Conservation (phyloP, 2,888 invertebrate genomes). For the Leptinotarsa haldemani region DNA sequence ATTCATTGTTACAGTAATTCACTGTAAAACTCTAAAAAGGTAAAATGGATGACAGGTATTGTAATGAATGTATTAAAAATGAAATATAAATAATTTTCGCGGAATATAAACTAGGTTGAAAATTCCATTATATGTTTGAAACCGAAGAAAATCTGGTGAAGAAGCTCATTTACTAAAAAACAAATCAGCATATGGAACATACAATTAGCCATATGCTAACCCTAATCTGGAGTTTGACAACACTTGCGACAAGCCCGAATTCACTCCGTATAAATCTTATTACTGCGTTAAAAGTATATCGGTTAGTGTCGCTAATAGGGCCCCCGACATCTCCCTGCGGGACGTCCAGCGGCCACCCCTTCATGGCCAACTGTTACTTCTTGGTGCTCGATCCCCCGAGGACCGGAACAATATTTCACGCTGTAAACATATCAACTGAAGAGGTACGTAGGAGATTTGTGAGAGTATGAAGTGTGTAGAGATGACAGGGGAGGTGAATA, state of each 20-base stretch:
- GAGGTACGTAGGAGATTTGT: slow-evolving; percentile 34
- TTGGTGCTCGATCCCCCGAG: slow-evolving; percentile 42
- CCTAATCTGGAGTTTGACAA: slow-evolving; percentile 44
- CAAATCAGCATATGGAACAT: slow-evolving; percentile 16
- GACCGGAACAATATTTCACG: slow-evolving; percentile 50
- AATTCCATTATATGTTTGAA: no score
- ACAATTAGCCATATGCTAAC: slow-evolving; percentile 47
- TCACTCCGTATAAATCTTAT: slow-evolving; percentile 40
- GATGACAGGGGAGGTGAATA: slow-evolving; percentile 28
- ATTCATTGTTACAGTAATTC: no score
- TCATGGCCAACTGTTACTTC: slow-evolving; percentile 58
- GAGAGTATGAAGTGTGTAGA: slow-evolving; percentile 40
- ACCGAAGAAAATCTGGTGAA: no score
- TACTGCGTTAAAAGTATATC: slow-evolving; percentile 54
- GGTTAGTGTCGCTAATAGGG: slow-evolving; percentile 59
- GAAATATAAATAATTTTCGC: no score
- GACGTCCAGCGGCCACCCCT: slow-evolving; percentile 53
- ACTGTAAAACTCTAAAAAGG: no score
- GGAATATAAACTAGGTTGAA: no score
- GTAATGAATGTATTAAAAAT: no score
- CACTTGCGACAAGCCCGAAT: slow-evolving; percentile 29
- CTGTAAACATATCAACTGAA: slow-evolving; percentile 50
- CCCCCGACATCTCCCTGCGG: slow-evolving; percentile 54
- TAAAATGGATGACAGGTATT: no score
- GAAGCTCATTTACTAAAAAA: neutral